These are phyloP conservation scores for Thymallus thymallus DNA, from an alignment of 2,113 vertebrate genomes.

Conservation along the genomic window DNA sequence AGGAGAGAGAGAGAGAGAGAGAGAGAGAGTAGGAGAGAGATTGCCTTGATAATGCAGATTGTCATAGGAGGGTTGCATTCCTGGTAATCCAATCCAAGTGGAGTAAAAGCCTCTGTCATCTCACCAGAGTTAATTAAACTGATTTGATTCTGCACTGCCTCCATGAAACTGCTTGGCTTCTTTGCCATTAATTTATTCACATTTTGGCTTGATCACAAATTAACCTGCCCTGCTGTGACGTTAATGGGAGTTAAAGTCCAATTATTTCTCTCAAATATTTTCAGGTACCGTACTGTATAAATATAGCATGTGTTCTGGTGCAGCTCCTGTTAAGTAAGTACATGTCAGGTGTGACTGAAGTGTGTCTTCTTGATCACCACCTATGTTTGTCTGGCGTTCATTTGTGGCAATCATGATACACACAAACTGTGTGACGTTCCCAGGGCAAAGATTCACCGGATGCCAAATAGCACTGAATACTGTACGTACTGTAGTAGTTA, in stretches of 20 bases:
- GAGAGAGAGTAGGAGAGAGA: constrained; percentile 30
- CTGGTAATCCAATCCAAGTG: constrained; percentile 54
- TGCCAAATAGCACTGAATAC: too few species aligned
- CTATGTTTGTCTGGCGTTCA: too few species aligned
- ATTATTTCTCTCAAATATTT: background rate
- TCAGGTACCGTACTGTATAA: too few species aligned
- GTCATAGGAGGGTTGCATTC: constrained; percentile 63
- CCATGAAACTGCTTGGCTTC: constrained; percentile 27
- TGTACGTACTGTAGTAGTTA: too few species aligned
- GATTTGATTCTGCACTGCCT: constrained; percentile 57
- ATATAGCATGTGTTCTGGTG: constrained; percentile 8
- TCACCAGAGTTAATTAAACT: constrained; percentile 59
- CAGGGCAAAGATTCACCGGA: background rate
- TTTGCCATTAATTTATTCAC: constrained; percentile 52
- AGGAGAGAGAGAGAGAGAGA: constrained; percentile 17
- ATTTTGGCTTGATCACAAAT: constrained; percentile 50
- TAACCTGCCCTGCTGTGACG: constrained; percentile 37
- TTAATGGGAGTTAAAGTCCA: constrained; percentile 21
- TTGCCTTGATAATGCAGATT: constrained; percentile 66
- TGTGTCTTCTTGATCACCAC: background rate
- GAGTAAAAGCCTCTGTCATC: constrained; percentile 61
- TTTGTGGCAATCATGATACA: too few species aligned
- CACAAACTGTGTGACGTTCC: too few species aligned
- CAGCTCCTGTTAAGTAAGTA: background rate
- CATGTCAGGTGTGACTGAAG: background rate